Percentiles rank a stretch among this genome's conserved stretches.
Conservation (phyloP, 1,140 invertebrate species). For the Rhizoglyphus robini region DNA sequence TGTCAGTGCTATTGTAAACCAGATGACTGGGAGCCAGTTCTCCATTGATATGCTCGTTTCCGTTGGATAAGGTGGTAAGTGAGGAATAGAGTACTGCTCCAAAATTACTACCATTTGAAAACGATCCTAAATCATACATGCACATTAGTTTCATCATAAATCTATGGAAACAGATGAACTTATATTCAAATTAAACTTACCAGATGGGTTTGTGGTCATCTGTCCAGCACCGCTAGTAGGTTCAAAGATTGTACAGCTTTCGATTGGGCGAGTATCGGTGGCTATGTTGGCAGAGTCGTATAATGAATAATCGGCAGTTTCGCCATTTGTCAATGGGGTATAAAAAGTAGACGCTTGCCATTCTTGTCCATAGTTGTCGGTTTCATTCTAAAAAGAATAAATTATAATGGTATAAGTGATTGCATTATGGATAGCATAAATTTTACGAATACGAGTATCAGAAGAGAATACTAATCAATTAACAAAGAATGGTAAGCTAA, state of each 20-base stretch:
- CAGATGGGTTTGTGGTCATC: too few relatives aligned
- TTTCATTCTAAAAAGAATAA: conserved; percentile 15
- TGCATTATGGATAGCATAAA: too few relatives aligned
- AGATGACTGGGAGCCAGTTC: conserved; percentile 30
- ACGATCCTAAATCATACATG: background rate
- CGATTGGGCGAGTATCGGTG: background rate
- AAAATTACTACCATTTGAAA: conserved; percentile 31
- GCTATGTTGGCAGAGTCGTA: background rate
- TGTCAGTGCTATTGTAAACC: conserved; percentile 35
- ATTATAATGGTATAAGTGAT: too few relatives aligned
- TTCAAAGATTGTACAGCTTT: too few relatives aligned
- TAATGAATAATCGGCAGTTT: conserved; percentile 2
- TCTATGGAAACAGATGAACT: too few relatives aligned
- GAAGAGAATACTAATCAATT: too few relatives aligned
- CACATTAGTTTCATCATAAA: too few relatives aligned
- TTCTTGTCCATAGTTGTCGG: conserved; percentile 10
- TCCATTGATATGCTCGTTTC: conserved; percentile 28
- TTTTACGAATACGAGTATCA: too few relatives aligned
- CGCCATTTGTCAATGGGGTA: background rate
- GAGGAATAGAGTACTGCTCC: conserved; percentile 62
- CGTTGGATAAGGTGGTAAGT: conserved; percentile 50
- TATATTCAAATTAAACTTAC: too few relatives aligned
- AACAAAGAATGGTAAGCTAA: too few relatives aligned
- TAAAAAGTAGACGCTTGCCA: background rate
- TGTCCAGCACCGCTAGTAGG: too few relatives aligned